Conservation (phyloP, 2,113 vertebrate genomes). For the Axis porcinus region DNA sequence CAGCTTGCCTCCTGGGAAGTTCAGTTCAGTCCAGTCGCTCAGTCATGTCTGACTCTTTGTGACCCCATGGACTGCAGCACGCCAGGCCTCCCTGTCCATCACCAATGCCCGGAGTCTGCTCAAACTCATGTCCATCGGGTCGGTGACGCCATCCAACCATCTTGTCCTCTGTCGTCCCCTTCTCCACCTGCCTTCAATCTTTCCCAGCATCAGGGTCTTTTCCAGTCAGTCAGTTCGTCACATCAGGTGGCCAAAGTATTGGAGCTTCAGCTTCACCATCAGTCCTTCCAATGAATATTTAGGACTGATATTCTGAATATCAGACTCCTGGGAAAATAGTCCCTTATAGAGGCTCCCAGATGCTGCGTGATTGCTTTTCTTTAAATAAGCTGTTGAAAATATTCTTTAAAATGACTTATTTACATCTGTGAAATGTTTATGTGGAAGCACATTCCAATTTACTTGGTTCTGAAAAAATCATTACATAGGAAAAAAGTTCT, state of each 20-base stretch:
- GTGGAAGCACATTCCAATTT: neutral
- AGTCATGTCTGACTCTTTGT: neutral
- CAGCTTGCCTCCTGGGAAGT: neutral
- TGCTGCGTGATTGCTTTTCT: neutral
- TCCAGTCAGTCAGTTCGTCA: neutral
- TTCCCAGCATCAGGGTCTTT: neutral
- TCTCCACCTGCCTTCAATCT: neutral
- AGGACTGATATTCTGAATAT: neutral
- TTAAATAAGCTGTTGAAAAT: neutral
- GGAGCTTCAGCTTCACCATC: neutral
- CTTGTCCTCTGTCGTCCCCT: neutral
- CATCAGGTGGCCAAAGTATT: neutral
- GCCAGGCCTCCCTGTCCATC: neutral
- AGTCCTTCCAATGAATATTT: neutral
- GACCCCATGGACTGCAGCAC: neutral
- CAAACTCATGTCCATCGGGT: neutral
- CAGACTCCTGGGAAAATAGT: neutral
- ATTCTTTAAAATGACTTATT: neutral
- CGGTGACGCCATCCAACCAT: neutral
- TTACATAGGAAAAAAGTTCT: neutral
- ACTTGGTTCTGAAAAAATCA: neutral
- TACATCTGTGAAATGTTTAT: neutral
- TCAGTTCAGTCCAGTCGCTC: neutral
- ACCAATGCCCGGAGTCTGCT: neutral
- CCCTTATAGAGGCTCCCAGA: neutral